Conservation (phyloP, 2,113 vertebrate species). For the Amazona vittata region DNA sequence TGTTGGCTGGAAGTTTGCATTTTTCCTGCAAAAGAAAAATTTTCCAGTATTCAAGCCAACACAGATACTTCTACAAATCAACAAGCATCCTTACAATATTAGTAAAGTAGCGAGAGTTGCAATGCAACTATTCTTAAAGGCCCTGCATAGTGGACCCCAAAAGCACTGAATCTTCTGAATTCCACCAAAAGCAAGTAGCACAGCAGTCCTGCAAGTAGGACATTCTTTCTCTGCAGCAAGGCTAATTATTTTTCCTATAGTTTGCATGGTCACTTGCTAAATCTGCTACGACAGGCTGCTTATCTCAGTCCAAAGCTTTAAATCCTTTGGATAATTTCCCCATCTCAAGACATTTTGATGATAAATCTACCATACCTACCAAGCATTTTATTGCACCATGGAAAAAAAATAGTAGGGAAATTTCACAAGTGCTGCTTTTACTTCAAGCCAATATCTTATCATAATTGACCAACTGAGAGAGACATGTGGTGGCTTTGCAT, state of each 20-base stretch:
- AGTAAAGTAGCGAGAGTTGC: not conserved
- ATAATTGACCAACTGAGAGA: not conserved
- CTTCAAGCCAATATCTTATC: not conserved
- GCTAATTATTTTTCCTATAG: not conserved
- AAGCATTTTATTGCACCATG: not conserved
- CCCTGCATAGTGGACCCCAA: not conserved
- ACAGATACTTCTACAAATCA: not conserved
- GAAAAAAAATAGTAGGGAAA: not conserved
- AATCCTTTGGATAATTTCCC: slow-evolving; percentile 17
- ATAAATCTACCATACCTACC: slow-evolving; percentile 10
- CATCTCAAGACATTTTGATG: not conserved
- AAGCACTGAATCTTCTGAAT: not conserved
- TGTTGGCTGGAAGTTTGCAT: not conserved
- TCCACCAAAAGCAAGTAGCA: not conserved
- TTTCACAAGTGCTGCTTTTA: not conserved
- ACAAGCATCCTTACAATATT: not conserved
- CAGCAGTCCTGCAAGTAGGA: not conserved
- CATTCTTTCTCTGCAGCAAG: not conserved
- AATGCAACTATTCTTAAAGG: not conserved
- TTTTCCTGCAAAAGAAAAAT: not conserved
- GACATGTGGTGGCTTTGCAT: not conserved
- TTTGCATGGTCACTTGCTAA: slow-evolving; percentile 35
- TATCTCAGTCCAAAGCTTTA: slow-evolving; percentile 3
- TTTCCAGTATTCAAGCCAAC: not conserved
- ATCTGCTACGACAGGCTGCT: slow-evolving; percentile 30